Percentiles rank a stretch among this genome's conserved stretches.
Conservation (phyloP, 2,888 invertebrate species). For the Hyalella azteca region DNA sequence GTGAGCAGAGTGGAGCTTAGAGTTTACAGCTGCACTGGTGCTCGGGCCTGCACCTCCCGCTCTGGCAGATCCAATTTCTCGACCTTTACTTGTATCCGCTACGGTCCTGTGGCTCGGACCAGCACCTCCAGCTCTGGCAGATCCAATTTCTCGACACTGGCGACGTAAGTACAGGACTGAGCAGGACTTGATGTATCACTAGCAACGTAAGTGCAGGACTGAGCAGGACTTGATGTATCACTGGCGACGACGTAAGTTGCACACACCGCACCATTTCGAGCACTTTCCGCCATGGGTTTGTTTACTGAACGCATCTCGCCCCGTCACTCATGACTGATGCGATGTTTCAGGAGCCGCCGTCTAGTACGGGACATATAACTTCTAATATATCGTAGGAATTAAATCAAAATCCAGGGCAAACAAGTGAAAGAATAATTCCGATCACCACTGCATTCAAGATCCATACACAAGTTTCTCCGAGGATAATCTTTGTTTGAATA, state of each 20-base stretch:
- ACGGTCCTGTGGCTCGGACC: not conserved
- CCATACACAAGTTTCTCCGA: no score
- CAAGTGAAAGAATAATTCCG: no score
- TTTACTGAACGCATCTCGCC: not conserved
- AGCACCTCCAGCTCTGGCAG: not conserved
- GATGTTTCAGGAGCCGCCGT: no score
- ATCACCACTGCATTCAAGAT: no score
- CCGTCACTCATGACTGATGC: not conserved
- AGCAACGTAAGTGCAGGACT: no score
- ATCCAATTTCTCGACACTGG: not conserved
- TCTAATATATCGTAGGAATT: no score
- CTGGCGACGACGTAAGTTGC: not conserved
- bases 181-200: not conserved
- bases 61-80: not conserved
- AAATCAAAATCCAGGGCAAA: no score
- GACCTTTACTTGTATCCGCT: not conserved
- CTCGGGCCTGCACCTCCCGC: not conserved
- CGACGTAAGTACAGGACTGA: no score
- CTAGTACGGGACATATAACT: no score
- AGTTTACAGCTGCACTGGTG: not conserved
- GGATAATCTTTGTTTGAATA: no score
- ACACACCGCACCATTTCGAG: not conserved
- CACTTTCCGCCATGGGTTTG: slow-evolving; percentile 25
- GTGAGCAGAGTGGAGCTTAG: not conserved
- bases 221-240: not conserved